Evolutionary conservation across 2,797 vertebrate species (phyloP).

Genomic region (Platalea minor): DNA sequence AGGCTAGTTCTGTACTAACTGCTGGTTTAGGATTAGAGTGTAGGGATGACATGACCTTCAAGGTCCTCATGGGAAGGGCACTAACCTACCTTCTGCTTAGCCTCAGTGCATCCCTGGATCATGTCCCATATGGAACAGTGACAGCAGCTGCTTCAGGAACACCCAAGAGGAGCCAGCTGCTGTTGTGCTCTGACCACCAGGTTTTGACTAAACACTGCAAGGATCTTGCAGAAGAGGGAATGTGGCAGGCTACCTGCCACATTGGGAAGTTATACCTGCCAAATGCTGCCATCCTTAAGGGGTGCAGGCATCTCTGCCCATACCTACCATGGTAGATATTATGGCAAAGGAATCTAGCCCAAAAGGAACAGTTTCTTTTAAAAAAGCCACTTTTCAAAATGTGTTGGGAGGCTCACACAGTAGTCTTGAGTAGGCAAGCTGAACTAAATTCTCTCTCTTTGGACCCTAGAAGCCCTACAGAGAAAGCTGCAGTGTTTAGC

Average conservation of each 20-base stretch:
- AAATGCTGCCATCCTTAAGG: not conserved
- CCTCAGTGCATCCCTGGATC: not conserved
- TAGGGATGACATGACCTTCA: not conserved
- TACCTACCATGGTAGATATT: rapidly evolving
- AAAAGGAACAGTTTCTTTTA: not conserved
- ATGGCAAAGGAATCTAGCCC: not conserved
- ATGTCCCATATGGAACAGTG: rapidly evolving
- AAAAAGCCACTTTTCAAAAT: not conserved
- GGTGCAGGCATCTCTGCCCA: not conserved
- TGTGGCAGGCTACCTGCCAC: rapidly evolving
- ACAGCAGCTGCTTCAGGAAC: not conserved
- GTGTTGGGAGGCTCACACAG: not conserved
- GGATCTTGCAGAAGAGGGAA: not conserved
- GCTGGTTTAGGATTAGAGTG: not conserved
- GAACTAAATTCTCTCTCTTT: not conserved
- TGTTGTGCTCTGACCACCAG: not conserved
- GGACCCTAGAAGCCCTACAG: not conserved
- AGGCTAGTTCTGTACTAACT: not conserved
- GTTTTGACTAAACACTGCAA: not conserved
- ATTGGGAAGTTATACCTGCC: not conserved
- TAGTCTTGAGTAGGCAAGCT: rapidly evolving
- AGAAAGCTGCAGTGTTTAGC: not conserved
- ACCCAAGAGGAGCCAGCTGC: not conserved
- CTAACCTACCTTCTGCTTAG: not conserved
- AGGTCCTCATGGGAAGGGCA: not conserved